phyloP scores from a whole-genome alignment of 2,888 invertebrate genomes.

The Temnothorax unifasciatus region DNA sequence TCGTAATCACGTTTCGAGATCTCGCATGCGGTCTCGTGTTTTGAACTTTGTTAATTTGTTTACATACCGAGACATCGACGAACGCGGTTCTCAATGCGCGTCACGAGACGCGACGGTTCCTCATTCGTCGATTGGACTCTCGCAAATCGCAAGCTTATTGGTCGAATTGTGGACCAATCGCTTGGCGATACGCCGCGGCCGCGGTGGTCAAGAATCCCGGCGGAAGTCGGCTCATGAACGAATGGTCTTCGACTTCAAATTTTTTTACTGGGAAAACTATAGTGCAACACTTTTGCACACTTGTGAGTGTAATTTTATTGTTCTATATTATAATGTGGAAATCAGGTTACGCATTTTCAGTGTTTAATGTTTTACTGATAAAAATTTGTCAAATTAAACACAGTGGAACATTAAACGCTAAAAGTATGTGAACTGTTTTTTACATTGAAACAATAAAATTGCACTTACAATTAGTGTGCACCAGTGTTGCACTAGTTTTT shows the following conservation, averaged over 20 bases:
- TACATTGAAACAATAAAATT: too few relatives aligned
- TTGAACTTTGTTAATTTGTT: conserved; percentile 70
- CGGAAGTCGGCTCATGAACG: not conserved
- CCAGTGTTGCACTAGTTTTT: too few relatives aligned
- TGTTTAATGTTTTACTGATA: too few relatives aligned
- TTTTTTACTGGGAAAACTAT: too few relatives aligned
- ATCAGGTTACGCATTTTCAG: too few relatives aligned
- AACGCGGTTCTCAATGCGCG: not conserved
- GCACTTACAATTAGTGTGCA: too few relatives aligned
- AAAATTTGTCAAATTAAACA: too few relatives aligned
- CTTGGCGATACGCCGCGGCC: not conserved
- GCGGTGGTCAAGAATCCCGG: not conserved
- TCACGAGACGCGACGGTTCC: not conserved
- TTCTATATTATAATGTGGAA: too few relatives aligned
- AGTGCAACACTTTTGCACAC: too few relatives aligned
- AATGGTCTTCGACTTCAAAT: not conserved
- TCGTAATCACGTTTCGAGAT: not conserved
- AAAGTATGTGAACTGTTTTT: too few relatives aligned
- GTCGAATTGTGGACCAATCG: not conserved
- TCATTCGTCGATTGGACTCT: not conserved
- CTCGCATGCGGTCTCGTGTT: not conserved
- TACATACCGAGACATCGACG: conserved; percentile 38
- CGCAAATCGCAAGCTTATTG: not conserved
- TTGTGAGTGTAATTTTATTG: too few relatives aligned
- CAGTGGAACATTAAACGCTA: too few relatives aligned